A percentile compares a stretch with the other conserved stretches of the same genome.
Evolutionary conservation across 2,113 vertebrate genomes (phyloP).

Genomic region (Melanerpes aurifrons): DNA sequence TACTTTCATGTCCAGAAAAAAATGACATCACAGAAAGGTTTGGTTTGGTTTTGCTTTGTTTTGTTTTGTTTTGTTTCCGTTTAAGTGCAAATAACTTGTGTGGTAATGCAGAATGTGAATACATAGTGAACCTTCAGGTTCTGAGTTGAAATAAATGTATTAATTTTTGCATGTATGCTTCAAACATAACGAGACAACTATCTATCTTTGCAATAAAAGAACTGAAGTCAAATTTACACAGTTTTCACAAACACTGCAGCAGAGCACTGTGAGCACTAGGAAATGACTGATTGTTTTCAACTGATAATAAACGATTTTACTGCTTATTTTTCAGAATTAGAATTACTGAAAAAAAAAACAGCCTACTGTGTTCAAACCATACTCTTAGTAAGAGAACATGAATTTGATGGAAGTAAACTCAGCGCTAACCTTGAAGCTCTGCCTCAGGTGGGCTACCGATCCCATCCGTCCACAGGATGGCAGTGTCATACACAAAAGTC

Average conservation of each 20-base stretch:
- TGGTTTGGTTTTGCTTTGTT: neutral
- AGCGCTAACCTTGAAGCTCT: conserved; percentile 85
- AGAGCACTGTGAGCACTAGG: neutral
- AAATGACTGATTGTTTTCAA: neutral
- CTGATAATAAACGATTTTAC: neutral
- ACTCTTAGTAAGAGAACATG: neutral
- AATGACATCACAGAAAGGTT: neutral
- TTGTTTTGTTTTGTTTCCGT: neutral
- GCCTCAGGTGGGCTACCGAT: conserved; percentile 91
- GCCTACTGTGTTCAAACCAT: neutral
- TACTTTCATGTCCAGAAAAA: neutral
- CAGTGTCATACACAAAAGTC: conserved; percentile 97
- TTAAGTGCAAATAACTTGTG: neutral
- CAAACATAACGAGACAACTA: neutral
- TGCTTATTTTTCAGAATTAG: neutral
- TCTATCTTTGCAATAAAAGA: neutral
- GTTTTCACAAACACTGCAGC: neutral
- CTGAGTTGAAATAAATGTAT: neutral
- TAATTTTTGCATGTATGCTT: neutral
- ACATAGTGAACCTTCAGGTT: neutral
- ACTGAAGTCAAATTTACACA: neutral
- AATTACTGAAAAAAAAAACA: neutral
- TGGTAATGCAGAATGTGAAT: neutral
- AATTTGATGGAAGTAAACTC: neutral
- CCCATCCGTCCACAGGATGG: conserved; percentile 94